phyloP scores from a whole-genome alignment of 2,888 invertebrate species.

The Baronia brevicornis region DNA sequence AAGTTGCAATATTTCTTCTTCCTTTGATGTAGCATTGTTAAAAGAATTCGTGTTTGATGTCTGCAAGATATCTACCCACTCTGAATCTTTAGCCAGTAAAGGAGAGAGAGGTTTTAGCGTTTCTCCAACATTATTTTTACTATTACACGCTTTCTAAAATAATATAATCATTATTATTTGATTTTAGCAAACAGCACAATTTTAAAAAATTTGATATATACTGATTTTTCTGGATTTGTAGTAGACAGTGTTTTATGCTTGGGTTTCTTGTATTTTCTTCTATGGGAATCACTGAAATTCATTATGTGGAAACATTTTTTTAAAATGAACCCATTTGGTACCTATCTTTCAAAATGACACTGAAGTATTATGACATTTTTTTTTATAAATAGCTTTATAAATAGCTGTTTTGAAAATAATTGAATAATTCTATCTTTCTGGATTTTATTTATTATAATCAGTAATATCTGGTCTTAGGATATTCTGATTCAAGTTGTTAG shows the following conservation, averaged over 20 bases:
- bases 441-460: too few relatives aligned
- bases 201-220: slow-evolving; percentile 23
- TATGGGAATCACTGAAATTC: slow-evolving; percentile 31
- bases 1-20: slow-evolving; percentile 53
- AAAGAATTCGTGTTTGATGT: slow-evolving; percentile 22
- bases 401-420: too few relatives aligned
- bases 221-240: slow-evolving; percentile 40
- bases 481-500: too few relatives aligned
- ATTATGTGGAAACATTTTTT: slow-evolving; percentile 42
- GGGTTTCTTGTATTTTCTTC: slow-evolving; percentile 43
- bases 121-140: slow-evolving; percentile 8
- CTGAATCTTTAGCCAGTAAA: slow-evolving; percentile 63
- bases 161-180: neutral
- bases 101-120: slow-evolving; percentile 35
- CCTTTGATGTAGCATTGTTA: slow-evolving; percentile 30
- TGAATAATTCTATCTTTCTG: too few relatives aligned
- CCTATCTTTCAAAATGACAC: too few relatives aligned
- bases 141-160: slow-evolving; percentile 16
- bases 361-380: too few relatives aligned
- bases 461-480: too few relatives aligned
- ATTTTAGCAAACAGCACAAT: too few relatives aligned
- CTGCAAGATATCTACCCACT: slow-evolving; percentile 60
- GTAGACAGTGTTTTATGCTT: slow-evolving; percentile 40
- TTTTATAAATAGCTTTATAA: too few relatives aligned
- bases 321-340: too few relatives aligned